Evolutionary conservation across 2,113 vertebrate species (phyloP), one percentile per base, ranked within the genome.

Genomic region (Epinephelus cyanopodus): DNA sequence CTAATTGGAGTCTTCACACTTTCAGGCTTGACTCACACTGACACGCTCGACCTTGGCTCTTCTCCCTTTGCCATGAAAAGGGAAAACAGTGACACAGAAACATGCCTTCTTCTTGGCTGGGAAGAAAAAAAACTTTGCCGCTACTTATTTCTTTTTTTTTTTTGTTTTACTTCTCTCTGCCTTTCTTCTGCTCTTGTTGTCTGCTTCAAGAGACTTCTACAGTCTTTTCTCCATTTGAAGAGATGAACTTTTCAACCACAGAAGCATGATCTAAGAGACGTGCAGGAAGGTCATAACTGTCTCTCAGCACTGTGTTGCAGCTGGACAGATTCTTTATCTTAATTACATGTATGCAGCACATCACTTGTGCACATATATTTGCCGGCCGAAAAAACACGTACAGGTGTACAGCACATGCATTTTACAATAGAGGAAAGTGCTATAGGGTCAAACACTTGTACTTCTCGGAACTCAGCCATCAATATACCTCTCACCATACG

Each of bases 1-100:
- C 94, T 95, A 95, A 94, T 95, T 95, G 94, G 94, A 94, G 93
- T 93, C 92, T 95, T 95, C 94, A 94, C 94, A 95, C 94, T 93
- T 94, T 94, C 90, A 93, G 92, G 91, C 93, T 95, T 93, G 94
- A 95, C 94, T 95, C 90, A 92, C 94, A 92, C 92, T 95, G 94
- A 94, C 94, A 94, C 74, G 86, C 90, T 93, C 94, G 94, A 95
- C 94, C 94, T 95, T 95, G 94, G 94, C 92, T 92, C 92, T 91
- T 86, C 91, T 91, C 91, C 90, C 94, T 93, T 90, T 92, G 85
- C 90, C 90, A 92, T 91, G 93, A 92, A 94, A 93, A 92, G 83
- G 79, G 87, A 90, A 93, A 93, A 90, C 83, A 91, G 94, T 90
- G 93, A 92, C 90, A 93, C 83, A 91, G 86, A 93, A 92, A 90